Base-by-base conservation (phyloP, 2,888 invertebrate genomes). In the Eupithecia dodoneata region DNA sequence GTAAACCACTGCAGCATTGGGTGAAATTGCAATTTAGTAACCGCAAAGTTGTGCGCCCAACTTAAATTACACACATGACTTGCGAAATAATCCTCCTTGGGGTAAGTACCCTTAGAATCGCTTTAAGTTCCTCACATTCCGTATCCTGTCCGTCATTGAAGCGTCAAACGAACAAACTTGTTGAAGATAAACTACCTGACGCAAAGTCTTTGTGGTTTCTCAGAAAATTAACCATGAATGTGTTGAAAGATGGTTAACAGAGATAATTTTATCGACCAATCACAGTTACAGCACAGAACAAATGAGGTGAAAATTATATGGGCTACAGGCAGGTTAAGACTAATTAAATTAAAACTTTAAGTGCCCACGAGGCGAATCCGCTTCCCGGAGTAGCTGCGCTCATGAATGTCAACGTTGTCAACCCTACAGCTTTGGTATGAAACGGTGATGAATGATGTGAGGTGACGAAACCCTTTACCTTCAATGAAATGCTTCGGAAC, bases 51-150 rank as follows among this genome's bases (percentile, higher is more conserved):
- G 81, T 79, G 75, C 75, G 47, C 77, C 73, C 79, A 90, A 92
- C 89, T 93, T 92, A 89, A 91, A 93, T 93, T 90, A 89, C 87
- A 81, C 84, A 87, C 91, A 86, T 93, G 93, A 93, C 91, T 91
- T 78, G 80, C 82, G 80, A 85, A 79, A 79, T 78, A 74, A 75
- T 78, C 75, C 77, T 77, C 74, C 77, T 73, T 65, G 67, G 79
- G 79, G 73, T 77, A 79, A 78, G 72, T 78, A 72, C 76, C 72
- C 49, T 63, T 71, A 72, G 42, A 80, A 76, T 77, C 70, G 75
- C 78, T 81, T 78, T 72, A 75, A 85, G 81, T 82, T 82, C 74
- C 76, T 78, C 72, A 82, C 81, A 80, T 84, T 81, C 77, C 70
- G 69, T 42, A 52, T 59, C 79, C 84, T 85, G 85, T 83, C 86